phyloP scores from a whole-genome alignment of 2,888 invertebrate species.

The Anoncus sp. region DNA sequence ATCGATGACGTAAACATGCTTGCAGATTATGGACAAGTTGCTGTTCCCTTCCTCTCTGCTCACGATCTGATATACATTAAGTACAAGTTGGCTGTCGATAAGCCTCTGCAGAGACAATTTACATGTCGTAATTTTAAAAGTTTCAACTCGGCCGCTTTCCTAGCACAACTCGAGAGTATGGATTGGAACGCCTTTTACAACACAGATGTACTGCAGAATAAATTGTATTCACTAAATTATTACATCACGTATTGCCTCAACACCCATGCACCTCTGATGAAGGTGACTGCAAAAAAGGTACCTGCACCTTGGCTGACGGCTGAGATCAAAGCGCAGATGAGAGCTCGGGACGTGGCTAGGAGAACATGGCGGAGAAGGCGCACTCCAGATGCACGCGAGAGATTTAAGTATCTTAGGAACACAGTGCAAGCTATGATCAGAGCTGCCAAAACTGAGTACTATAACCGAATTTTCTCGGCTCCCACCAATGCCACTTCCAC shows the following conservation, averaged over 20 bases:
- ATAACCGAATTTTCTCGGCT: conserved; percentile 16
- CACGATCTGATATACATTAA: conserved; percentile 14
- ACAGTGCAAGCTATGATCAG: conserved; percentile 11
- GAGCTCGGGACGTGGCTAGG: conserved; percentile 5
- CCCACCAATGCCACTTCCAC: background rate
- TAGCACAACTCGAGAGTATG: background rate
- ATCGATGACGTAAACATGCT: conserved; percentile 10
- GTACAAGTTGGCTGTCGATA: background rate
- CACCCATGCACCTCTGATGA: background rate
- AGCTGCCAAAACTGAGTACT: background rate
- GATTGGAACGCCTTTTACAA: conserved; percentile 7
- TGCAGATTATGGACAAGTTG: background rate
- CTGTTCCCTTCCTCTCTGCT: conserved; percentile 14
- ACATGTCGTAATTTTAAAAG: conserved; percentile 11
- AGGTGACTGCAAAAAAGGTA: background rate
- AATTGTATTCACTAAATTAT: background rate
- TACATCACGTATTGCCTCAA: background rate
- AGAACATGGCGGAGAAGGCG: conserved; percentile 11
- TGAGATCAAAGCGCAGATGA: conserved; percentile 24
- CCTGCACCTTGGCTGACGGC: conserved; percentile 22
- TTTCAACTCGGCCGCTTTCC: background rate
- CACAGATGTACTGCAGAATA: background rate
- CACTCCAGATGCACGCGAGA: background rate
- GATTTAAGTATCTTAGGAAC: conserved; percentile 20
- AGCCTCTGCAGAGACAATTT: conserved; percentile 5